Conservation (phyloP, 2,797 vertebrate genomes). For the Furcifer pardalis region DNA sequence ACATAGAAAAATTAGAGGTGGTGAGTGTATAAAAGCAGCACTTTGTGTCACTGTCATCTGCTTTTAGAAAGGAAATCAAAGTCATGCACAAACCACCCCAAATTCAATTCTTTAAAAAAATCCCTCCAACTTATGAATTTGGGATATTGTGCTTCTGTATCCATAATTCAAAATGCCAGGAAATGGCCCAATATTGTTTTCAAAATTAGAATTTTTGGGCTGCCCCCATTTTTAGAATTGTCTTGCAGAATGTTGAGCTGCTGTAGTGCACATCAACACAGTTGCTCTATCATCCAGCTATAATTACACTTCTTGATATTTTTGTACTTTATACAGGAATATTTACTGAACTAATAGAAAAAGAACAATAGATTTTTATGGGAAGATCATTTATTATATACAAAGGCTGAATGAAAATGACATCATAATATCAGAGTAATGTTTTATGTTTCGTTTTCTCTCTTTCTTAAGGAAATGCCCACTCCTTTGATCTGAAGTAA, state of each 20-base stretch:
- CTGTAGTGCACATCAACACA: no score
- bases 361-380: neutral
- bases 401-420: neutral
- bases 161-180: no score
- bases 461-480: neutral
- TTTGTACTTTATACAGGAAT: conserved; percentile 9
- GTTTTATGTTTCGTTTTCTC: neutral
- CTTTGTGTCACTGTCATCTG: conserved; percentile 35
- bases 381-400: neutral
- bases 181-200: no score
- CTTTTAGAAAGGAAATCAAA: conserved; percentile 48
- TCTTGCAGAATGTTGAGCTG: no score
- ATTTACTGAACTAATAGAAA: conserved; percentile 6
- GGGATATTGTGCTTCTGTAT: no score
- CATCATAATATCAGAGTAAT: neutral
- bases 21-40: conserved; percentile 17
- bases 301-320: conserved; percentile 15
- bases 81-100: conserved; percentile 18
- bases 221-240: no score
- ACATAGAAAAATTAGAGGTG: conserved; percentile 57
- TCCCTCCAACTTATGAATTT: no score
- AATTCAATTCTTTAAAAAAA: no score
- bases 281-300: no score
- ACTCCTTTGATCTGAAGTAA: conserved; percentile 8
- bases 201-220: no score